A percentile compares a stretch with the other conserved stretches of the same genome.
Conservation (phyloP, 2,888 invertebrate genomes). For the Schizotus pectinicornis region DNA sequence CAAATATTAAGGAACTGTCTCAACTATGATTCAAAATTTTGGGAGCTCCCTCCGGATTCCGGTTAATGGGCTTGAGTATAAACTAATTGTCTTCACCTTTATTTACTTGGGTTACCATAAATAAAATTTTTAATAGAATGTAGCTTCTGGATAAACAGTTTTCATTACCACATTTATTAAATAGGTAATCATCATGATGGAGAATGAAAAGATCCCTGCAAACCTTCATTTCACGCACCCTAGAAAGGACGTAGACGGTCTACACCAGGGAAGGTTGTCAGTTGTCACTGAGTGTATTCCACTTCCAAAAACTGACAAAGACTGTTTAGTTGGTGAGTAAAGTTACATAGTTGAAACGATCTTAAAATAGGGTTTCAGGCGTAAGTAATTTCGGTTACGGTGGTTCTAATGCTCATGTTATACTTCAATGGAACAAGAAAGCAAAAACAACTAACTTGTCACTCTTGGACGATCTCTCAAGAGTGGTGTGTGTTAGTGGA, state of each 20-base stretch:
- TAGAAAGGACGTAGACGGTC: conserved; percentile 46
- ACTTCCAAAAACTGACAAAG: conserved; percentile 58
- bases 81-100: no score
- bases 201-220: conserved; percentile 61
- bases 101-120: no score
- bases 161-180: no score
- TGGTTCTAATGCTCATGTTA: conserved; percentile 62
- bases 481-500: conserved; percentile 55
- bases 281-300: conserved; percentile 61
- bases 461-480: conserved; percentile 41
- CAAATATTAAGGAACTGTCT: no score
- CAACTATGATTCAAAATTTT: no score
- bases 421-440: conserved; percentile 55
- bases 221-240: conserved; percentile 63
- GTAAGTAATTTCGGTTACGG: conserved; percentile 80
- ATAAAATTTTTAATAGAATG: no score
- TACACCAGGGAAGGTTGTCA: conserved; percentile 28
- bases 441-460: conserved; percentile 44
- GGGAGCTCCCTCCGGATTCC: no score
- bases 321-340: neutral
- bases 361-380: neutral
- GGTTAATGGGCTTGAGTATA: no score
- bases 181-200: conserved; percentile 58
- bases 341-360: no score
- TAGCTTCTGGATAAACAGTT: no score